Evolutionary conservation across 2,888 invertebrate genomes (phyloP).

Genomic region (Oxyscelio sp.): DNA sequence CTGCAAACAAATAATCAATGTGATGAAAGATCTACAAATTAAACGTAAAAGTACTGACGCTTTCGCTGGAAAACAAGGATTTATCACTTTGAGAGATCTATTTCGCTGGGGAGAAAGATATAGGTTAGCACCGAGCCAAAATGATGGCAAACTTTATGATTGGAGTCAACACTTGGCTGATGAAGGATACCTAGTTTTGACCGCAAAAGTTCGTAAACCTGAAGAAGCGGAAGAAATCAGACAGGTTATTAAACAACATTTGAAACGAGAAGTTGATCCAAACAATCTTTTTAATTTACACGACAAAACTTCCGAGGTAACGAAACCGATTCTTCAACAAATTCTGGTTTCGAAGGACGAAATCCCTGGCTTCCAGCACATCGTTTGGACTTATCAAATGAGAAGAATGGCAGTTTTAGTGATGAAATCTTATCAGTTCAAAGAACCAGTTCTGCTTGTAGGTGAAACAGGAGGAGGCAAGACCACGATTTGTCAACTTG

Average conservation of each 20-base stretch:
- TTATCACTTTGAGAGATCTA: conserved; percentile 97
- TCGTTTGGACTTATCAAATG: conserved; percentile 99
- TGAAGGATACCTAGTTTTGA: conserved; percentile 97
- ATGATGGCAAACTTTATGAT: conserved; percentile 93
- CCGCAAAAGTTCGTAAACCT: conserved; percentile 95
- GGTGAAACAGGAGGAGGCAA: conserved; percentile 99
- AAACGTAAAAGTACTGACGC: too few species aligned
- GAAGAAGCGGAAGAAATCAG: conserved; percentile 95
- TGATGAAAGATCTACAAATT: too few species aligned
- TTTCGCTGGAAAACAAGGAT: conserved; percentile 97
- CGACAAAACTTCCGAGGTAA: conserved; percentile 93
- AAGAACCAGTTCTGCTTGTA: conserved; percentile 98
- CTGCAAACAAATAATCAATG: too few species aligned
- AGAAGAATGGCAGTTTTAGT: conserved; percentile 93
- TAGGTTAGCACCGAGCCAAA: conserved; percentile 91
- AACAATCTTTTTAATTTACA: conserved; percentile 92
- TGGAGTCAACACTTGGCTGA: conserved; percentile 99
- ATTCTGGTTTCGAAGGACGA: conserved; percentile 89
- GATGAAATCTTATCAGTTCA: conserved; percentile 95
- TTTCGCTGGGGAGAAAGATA: conserved; percentile 99
- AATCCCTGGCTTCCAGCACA: conserved; percentile 91
- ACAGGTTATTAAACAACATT: conserved; percentile 93
- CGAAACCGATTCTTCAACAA: conserved; percentile 91
- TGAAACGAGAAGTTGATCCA: conserved; percentile 93
- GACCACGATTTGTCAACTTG: conserved; percentile 97